Conservation (phyloP, 1,140 invertebrate genomes). For the Nasonia vitripennis region DNA sequence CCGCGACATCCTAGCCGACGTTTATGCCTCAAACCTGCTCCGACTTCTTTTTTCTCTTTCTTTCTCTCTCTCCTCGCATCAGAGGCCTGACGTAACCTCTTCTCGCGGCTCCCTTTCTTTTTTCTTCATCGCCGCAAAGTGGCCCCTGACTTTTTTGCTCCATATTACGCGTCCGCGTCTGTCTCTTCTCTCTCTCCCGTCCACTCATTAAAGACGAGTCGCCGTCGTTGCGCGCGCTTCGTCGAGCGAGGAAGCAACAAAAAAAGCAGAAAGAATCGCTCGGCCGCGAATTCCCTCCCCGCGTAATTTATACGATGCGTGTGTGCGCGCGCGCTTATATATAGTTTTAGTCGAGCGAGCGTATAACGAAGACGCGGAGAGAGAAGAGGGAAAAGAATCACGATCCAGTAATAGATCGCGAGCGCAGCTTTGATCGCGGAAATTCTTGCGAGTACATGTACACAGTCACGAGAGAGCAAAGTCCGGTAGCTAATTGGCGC, state of each 20-base stretch:
- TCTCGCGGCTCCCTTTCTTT: neutral
- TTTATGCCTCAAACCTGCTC: neutral
- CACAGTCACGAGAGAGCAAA: constrained; percentile 2
- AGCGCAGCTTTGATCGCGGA: constrained; percentile 26
- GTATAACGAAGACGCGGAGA: neutral
- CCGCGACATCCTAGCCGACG: neutral
- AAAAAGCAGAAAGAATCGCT: constrained; percentile 27
- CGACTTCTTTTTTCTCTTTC: neutral
- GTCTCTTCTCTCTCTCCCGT: neutral
- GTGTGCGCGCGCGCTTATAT: neutral
- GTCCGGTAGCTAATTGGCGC: constrained; percentile 29
- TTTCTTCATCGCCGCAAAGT: neutral
- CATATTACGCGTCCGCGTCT: neutral
- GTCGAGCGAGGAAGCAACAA: constrained; percentile 10
- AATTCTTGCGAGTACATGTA: neutral
- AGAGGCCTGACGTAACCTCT: constrained; percentile 28
- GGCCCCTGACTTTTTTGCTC: neutral
- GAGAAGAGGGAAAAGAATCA: constrained; percentile 1
- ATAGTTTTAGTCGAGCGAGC: neutral
- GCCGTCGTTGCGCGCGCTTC: neutral
- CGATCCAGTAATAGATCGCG: constrained; percentile 32
- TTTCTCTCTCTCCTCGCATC: neutral
- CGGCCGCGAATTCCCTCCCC: constrained; percentile 17
- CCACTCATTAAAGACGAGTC: constrained; percentile 31
- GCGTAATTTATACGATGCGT: constrained; percentile 43